These are phyloP conservation scores for Catamblyrhynchus diadema DNA, from an alignment of 2,797 vertebrate species.

Conservation along the genomic window DNA sequence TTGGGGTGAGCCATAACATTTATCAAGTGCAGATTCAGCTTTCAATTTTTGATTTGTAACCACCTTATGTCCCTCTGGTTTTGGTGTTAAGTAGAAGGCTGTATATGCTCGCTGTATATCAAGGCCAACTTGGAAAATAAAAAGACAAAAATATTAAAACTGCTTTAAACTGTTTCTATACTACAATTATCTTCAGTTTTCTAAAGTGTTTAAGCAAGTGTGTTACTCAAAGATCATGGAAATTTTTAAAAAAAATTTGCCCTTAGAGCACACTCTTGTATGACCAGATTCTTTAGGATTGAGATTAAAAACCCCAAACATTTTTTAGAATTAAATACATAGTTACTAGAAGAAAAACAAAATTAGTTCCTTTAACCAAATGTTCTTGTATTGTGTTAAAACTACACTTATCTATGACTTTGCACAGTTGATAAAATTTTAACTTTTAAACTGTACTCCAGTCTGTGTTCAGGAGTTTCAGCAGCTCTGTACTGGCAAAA, in stretches of 20 bases:
- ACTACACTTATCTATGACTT: not conserved
- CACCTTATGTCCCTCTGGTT: conserved; percentile 61
- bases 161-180: not conserved
- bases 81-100: conserved; percentile 79
- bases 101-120: conserved; percentile 87
- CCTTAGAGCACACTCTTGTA: not conserved
- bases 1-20: not conserved
- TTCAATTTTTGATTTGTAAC: conserved; percentile 45
- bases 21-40: conserved; percentile 30
- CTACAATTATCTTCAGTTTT: not conserved
- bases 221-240: not conserved
- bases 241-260: not conserved
- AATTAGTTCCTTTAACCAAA: not conserved
- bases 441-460: not conserved
- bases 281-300: not conserved
- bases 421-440: not conserved
- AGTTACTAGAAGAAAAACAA: not conserved
- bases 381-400: not conserved
- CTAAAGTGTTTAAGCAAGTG: not conserved
- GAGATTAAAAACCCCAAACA: not conserved
- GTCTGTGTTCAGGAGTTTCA: not conserved
- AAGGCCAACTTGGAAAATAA: conserved; percentile 83
- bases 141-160: conserved; percentile 6
- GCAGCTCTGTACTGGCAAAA: not conserved
- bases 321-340: not conserved